phyloP scores from a whole-genome alignment of 2,888 invertebrate genomes.

The Serrognathus titanus region DNA sequence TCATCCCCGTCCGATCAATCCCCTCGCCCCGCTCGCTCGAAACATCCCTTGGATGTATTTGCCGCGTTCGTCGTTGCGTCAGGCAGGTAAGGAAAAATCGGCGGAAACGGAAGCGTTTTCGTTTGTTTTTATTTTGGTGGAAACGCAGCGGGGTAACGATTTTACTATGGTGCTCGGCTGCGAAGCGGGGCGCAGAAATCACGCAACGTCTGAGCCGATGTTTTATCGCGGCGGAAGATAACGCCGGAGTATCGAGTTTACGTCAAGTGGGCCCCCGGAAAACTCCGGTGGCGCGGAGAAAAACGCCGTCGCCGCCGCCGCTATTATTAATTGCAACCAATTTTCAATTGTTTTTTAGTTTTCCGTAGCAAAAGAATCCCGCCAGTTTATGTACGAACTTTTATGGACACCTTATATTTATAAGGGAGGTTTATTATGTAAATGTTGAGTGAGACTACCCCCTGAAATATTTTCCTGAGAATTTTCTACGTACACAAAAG shows the following conservation, averaged over 20 bases:
- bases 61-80: not conserved
- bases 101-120: not conserved
- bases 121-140: conserved; percentile 1
- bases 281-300: too few relatives aligned
- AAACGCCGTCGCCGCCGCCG: too few relatives aligned
- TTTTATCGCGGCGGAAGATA: not conserved
- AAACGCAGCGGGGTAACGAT: not conserved
- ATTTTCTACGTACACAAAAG: too few relatives aligned
- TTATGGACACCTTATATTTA: too few relatives aligned
- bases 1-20: conserved; percentile 25
- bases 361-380: too few relatives aligned
- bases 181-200: not conserved
- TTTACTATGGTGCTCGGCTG: not conserved
- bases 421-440: too few relatives aligned
- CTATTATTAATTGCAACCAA: too few relatives aligned
- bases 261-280: not conserved
- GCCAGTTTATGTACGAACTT: too few relatives aligned
- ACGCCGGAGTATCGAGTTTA: conserved; percentile 2
- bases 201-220: conserved; percentile 1
- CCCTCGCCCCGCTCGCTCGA: conserved; percentile 14
- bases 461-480: too few relatives aligned
- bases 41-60: conserved; percentile 1
- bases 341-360: too few relatives aligned
- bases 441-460: too few relatives aligned
- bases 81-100: not conserved